These are phyloP conservation scores for Sympetrum striolatum DNA, from an alignment of 2,888 invertebrate species.

Conservation along the genomic window DNA sequence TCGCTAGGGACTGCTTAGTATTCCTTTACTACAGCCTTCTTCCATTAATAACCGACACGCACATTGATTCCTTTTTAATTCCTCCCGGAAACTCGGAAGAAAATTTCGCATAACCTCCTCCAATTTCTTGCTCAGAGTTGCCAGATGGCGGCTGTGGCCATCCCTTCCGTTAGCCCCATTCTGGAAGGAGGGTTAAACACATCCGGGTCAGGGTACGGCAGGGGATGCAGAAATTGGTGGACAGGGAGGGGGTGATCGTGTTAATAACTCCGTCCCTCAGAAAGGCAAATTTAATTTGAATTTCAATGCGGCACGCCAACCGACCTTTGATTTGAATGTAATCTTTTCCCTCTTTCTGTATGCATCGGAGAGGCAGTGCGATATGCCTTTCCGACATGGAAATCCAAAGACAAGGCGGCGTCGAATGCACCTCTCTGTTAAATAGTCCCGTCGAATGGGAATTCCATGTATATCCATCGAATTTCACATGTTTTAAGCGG, in stretches of 20 bases:
- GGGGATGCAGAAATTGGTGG: not conserved
- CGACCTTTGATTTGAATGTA: constrained; percentile 21
- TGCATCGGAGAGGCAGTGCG: not conserved
- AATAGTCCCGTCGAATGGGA: no score
- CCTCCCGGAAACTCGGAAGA: not conserved
- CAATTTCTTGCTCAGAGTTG: not conserved
- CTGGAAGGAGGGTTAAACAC: not conserved
- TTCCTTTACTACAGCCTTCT: not conserved
- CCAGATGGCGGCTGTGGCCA: not conserved
- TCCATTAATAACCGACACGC: not conserved
- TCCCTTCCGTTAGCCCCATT: not conserved
- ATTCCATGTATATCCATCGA: no score
- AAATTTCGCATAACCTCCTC: not conserved
- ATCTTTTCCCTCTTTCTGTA: not conserved
- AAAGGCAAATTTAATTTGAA: not conserved
- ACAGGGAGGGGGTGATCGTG: not conserved
- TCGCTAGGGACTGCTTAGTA: not conserved
- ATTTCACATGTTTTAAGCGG: no score
- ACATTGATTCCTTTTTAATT: not conserved
- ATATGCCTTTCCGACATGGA: not conserved
- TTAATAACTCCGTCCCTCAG: not conserved
- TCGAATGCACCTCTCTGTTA: no score
- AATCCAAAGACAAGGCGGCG: not conserved
- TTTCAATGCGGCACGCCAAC: constrained; percentile 15
- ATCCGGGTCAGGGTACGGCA: not conserved